Evolutionary conservation across 2,113 vertebrate genomes (phyloP).

Genomic region (Xerus inauris): DNA sequence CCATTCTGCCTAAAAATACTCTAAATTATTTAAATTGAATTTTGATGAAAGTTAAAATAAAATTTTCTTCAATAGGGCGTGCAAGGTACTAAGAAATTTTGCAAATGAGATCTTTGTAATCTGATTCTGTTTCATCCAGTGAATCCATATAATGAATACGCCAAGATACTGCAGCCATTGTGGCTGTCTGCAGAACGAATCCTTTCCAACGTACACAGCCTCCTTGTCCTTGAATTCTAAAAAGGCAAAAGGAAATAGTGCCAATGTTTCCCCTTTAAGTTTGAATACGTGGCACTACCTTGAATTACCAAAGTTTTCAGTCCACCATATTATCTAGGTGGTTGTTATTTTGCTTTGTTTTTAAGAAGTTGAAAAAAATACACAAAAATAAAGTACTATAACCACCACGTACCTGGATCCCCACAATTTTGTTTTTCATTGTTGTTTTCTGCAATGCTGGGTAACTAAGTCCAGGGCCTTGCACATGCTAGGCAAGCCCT

Average conservation of each 20-base stretch:
- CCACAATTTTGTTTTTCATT: neutral
- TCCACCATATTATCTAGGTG: neutral
- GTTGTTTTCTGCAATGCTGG: neutral
- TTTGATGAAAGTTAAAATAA: slow-evolving; percentile 71
- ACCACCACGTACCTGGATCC: neutral
- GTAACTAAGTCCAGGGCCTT: neutral
- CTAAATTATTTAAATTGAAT: slow-evolving; percentile 72
- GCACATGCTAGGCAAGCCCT: neutral
- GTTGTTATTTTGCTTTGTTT: neutral
- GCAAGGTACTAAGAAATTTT: slow-evolving; percentile 55
- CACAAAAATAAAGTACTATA: neutral
- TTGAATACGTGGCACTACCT: neutral
- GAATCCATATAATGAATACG: neutral
- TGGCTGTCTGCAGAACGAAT: neutral
- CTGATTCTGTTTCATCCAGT: slow-evolving; percentile 33
- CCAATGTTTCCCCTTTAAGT: neutral
- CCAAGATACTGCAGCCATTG: neutral
- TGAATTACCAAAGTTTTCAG: neutral
- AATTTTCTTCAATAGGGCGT: slow-evolving; percentile 44
- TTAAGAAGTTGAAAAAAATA: neutral
- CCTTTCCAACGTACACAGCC: neutral
- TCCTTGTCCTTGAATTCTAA: neutral
- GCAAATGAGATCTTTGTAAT: slow-evolving; percentile 50
- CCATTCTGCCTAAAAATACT: slow-evolving; percentile 55
- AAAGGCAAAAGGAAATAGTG: neutral